Base-by-base conservation (phyloP, 2,797 vertebrate species). In the Rhinogobio ventralis region DNA sequence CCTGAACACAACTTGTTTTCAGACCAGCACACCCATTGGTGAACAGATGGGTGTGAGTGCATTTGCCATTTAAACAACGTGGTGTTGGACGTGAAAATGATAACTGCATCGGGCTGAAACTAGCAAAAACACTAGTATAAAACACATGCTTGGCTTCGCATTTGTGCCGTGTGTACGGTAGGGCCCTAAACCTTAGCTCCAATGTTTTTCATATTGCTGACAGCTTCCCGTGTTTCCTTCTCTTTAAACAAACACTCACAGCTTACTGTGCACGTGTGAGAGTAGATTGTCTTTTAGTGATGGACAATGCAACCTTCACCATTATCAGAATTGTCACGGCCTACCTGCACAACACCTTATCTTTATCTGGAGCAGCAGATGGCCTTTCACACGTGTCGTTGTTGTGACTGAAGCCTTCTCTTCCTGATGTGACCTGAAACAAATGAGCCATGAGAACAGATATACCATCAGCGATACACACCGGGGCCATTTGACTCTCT, bases 351-450 rank as follows among this genome's bases (percentile, higher is more conserved):
- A 76, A 71, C 73, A 83, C 86, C 86, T 89, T 87, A 87, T 89
- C 88, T 87, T 87, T 89, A 89, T 87, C 86, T 83, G 81, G 55
- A 72, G 73, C 86, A 87, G 85, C 86, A 87, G 88, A 89, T 89
- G 88, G 84, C 84, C 84, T 89, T 85, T 86, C 83, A 85, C 84
- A 75, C 81, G 77, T 88, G 89, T 87, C 88, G 79, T 83, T 84
- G 79, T 71, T 82, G 81, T 75, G 68, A 88, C 87, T 86, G 89
- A 91, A 89, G 86, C 81, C 76, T 46, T 78, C 82, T 85, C 33
- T 64, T 86, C 76, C 60, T 77, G 87, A 86, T 86, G 83, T 81
- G 85, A 79, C 71, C 85, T 71, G 78, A 86, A 87, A 88, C 80
- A 89, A 88, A 89, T 86, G 84, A 88, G 86, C 82, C 84, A 84